phyloP scores from a whole-genome alignment of 2,888 invertebrate genomes.

The Temnothorax unifasciatus region DNA sequence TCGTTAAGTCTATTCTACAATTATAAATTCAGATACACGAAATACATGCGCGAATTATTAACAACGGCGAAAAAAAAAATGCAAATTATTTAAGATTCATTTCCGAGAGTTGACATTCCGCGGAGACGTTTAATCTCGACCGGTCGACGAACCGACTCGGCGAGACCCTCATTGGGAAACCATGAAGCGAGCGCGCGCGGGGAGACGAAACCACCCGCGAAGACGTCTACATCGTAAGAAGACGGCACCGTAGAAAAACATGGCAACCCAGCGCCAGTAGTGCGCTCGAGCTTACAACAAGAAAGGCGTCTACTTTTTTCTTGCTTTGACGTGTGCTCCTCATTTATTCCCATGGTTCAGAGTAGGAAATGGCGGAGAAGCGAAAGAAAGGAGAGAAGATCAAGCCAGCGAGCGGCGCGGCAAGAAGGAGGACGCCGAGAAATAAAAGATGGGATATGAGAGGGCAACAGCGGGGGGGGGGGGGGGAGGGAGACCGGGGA shows the following conservation, averaged over 20 bases:
- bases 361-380: conserved; percentile 53
- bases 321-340: conserved; percentile 81
- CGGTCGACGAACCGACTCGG: conserved; percentile 38
- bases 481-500: conserved; percentile 10
- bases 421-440: conserved; percentile 37
- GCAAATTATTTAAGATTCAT: conserved; percentile 43
- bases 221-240: conserved; percentile 41
- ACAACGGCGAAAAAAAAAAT: conserved; percentile 32
- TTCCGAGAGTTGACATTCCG: conserved; percentile 26
- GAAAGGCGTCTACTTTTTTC: conserved; percentile 61
- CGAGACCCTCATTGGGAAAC: conserved; percentile 42
- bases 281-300: conserved; percentile 48
- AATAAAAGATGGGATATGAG: conserved; percentile 66
- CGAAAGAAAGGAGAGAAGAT: conserved; percentile 40
- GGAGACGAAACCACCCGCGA: conserved; percentile 28
- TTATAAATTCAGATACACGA: conserved; percentile 1
- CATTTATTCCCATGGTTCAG: conserved; percentile 78
- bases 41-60: background rate
- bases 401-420: conserved; percentile 57
- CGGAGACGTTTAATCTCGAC: conserved; percentile 60
- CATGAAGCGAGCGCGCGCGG: conserved; percentile 7
- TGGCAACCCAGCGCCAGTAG: conserved; percentile 10
- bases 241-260: conserved; percentile 42
- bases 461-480: conserved; percentile 47
- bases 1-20: background rate